These are phyloP conservation scores for Erythrolamprus reginae DNA, from an alignment of 2,113 vertebrate genomes.

Conservation along the genomic window DNA sequence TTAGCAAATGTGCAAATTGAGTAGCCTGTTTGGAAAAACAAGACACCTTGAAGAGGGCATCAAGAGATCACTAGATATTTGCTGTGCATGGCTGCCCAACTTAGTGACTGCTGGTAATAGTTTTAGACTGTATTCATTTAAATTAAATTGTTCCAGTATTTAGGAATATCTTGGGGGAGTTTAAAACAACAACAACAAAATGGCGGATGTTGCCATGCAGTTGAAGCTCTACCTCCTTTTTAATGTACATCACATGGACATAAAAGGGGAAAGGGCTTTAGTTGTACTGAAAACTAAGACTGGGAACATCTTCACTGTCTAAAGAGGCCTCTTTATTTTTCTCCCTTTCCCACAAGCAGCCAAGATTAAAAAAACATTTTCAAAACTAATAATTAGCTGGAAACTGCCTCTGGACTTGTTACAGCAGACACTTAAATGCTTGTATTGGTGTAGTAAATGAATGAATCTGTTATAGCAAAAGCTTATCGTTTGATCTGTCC, in stretches of 20 bases:
- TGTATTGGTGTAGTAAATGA: slow-evolving; percentile 1
- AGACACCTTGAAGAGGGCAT: background rate
- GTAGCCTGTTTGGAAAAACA: background rate
- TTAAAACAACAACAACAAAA: background rate
- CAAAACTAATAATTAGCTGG: background rate
- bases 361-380: slow-evolving; percentile 43
- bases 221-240: background rate
- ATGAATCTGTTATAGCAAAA: slow-evolving; percentile 42
- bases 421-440: background rate
- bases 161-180: background rate
- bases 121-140: background rate
- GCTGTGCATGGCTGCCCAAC: background rate
- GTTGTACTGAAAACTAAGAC: background rate
- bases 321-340: background rate
- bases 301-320: background rate
- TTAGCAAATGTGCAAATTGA: background rate
- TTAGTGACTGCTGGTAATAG: background rate
- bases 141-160: background rate
- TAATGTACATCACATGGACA: background rate
- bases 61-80: background rate
- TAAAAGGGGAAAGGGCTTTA: background rate
- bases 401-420: slow-evolving; percentile 11
- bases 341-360: slow-evolving; percentile 29
- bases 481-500: slow-evolving; percentile 40
- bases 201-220: background rate